Evolutionary conservation across 2,797 vertebrate species (phyloP).

Genomic region (Orestias chungarensis): DNA sequence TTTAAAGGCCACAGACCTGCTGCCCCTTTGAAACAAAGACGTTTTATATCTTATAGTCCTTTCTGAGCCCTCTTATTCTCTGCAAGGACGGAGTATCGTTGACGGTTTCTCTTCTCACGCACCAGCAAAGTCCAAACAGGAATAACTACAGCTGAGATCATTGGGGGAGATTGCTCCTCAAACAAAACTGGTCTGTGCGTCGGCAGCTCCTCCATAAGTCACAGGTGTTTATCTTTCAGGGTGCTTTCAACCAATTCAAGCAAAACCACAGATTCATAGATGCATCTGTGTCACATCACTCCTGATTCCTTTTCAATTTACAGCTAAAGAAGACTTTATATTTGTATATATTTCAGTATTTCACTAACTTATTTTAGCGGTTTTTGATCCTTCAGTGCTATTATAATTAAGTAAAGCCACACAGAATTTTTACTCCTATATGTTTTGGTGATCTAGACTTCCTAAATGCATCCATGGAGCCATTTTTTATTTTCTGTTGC

Average conservation of each 20-base stretch:
- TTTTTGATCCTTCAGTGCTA: not conserved
- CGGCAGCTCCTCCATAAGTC: slow-evolving; percentile 57
- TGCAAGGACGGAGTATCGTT: not conserved
- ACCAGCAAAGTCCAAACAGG: not conserved
- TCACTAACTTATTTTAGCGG: not conserved
- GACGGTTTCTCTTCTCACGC: slow-evolving; percentile 10
- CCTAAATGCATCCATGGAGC: not conserved
- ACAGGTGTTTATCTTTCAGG: slow-evolving; percentile 46
- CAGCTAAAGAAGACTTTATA: not conserved
- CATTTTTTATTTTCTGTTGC: too few relatives aligned
- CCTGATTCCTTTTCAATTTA: slow-evolving; percentile 12
- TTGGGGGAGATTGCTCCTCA: not conserved
- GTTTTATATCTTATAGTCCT: slow-evolving; percentile 1
- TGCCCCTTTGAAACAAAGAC: not conserved
- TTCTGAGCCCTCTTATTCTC: not conserved
- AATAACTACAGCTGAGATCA: slow-evolving; percentile 4
- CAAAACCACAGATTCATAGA: slow-evolving; percentile 48
- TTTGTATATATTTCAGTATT: too few relatives aligned
- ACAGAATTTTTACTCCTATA: not conserved
- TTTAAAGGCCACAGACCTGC: slow-evolving; percentile 13
- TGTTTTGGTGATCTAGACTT: not conserved
- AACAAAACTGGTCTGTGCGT: slow-evolving; percentile 52
- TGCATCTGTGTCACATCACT: slow-evolving; percentile 19
- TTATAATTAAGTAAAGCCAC: not conserved
- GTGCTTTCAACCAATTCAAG: slow-evolving; percentile 53